These are phyloP conservation scores for Monopis laevigella DNA, from an alignment of 2,888 invertebrate genomes.

Conservation along the genomic window DNA sequence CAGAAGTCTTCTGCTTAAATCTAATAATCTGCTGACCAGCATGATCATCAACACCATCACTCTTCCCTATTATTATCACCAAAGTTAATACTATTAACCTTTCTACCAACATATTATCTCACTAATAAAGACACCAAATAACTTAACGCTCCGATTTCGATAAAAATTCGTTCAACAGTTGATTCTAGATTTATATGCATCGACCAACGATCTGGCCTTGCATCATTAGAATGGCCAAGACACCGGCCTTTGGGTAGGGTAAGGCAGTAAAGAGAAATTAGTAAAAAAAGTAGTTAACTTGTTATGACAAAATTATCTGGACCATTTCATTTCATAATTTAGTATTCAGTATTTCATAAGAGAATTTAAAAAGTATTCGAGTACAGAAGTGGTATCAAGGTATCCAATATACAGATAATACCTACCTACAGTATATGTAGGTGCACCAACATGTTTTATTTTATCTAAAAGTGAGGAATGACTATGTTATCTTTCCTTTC, in stretches of 20 bases:
- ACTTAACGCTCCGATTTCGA: neutral
- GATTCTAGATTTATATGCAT: neutral
- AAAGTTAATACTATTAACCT: too few species aligned
- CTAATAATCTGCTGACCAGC: slow-evolving; percentile 33
- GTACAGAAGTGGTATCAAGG: too few species aligned
- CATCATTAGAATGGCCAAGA: slow-evolving; percentile 3
- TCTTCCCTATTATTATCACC: too few species aligned
- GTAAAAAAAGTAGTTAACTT: neutral
- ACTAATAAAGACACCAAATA: too few species aligned
- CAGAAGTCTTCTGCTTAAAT: slow-evolving; percentile 33
- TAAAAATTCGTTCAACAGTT: slow-evolving; percentile 2
- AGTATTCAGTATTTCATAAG: neutral
- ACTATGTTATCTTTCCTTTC: too few species aligned
- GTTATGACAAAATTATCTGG: neutral
- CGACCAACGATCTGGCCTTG: neutral
- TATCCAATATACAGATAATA: too few species aligned
- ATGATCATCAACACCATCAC: slow-evolving; percentile 28
- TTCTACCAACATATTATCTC: too few species aligned
- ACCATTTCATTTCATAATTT: neutral
- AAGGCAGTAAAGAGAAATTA: neutral
- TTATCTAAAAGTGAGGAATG: too few species aligned
- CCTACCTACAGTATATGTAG: too few species aligned
- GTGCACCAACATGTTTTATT: too few species aligned
- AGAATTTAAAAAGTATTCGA: too few species aligned
- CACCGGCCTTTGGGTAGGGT: too few species aligned